Evolutionary conservation across 2,888 invertebrate genomes (phyloP), one percentile per base, ranked within the genome.

Genomic region (Cremastinae sp.): DNA sequence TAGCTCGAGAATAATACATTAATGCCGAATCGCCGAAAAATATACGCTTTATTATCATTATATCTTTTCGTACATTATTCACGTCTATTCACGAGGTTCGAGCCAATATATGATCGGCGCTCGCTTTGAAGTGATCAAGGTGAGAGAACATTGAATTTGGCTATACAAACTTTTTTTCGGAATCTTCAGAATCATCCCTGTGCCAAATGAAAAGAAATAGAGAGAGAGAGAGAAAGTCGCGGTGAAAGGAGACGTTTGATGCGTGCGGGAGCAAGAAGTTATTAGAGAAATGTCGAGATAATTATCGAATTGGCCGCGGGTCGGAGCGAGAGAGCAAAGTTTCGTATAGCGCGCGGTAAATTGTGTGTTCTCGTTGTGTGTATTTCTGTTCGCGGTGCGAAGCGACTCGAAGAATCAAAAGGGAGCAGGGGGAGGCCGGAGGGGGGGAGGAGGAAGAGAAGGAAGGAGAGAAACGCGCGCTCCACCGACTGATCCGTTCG

Each of bases 221-320:
- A 28, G 28, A 28, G 5, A 28, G 12, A 41, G 8, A 41, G 41
- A 41, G n/a, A 41, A 5, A 18, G 4, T 5, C 38, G n/a, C n/a
- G 18, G 61, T 79, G 71, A 75, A 62, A 77, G 51, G 66, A 28
- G 28, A 65, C 74, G 74, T 72, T 69, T 45, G 34, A 54, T 61
- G 54, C 70, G 51, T 62, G 71, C 34, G 64, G 64, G 74, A 75
- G 81, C 84, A 84, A 85, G 82, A 84, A 86, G 77, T 86, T 84
- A 86, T 84, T 84, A 84, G 85, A 87, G 85, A 86, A 86, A 87
- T 82, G 86, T 81, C 79, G 84, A 86, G 87, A 88, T 87, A 87
- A 89, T 89, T 86, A 88, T 87, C 84, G 86, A 87, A 87, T 88
- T 83, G 86, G 78, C 66, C 83, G 82, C 79, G n/a, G n/a, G 78